Base-by-base conservation (phyloP, 1,140 invertebrate genomes). In the Drosophila arawakana region DNA sequence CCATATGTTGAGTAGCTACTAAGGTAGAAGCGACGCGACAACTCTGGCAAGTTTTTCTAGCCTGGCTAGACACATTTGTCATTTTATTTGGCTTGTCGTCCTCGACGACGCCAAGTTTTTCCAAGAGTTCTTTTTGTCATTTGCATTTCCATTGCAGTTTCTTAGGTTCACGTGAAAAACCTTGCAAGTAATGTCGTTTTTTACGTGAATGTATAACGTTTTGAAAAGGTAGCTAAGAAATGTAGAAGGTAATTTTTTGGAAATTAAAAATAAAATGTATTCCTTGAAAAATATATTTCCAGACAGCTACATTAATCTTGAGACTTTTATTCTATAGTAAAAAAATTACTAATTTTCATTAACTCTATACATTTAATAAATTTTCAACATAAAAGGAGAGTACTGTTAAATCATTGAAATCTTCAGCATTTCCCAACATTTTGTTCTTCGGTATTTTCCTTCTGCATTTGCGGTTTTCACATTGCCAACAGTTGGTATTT, bases 31-130 rank as follows among this genome's bases (percentile, higher is more conserved):
- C 21, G 39, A 61, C 44, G 39, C 21, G 39, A 61, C 44, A 30
- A 34, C 34, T 30, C 11, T 46, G 15, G 21, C 41, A 71, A 70
- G 47, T 50, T 65, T 44, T 39, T 21, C 37, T 41, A 61, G 49
- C 61, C 60, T 13, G 84, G 84, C 84, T 83, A 88, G 83, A 88
- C 83, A 67, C 84, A 89, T 88, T 88, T 88, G 77, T 89, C 84
- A 88, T 83, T 52, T 70, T 69, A 74, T 74, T 69, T 70, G 52
- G 21, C 50, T 35, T 55, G 39, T 72, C 52, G 46, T 15, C 68
- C 60, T 71, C 25, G 39, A 49, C 21, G 54, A 37, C 54, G 62
- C 46, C 47, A 60, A 18, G 9, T 60, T 68, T 54, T 52, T 54
- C 30, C 46, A 30, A n/a, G 44, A 25, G 21, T 25, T 35, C 21